These are phyloP conservation scores for Pandemis cinnamomeana DNA, from an alignment of 2,888 invertebrate genomes.

Conservation along the genomic window DNA sequence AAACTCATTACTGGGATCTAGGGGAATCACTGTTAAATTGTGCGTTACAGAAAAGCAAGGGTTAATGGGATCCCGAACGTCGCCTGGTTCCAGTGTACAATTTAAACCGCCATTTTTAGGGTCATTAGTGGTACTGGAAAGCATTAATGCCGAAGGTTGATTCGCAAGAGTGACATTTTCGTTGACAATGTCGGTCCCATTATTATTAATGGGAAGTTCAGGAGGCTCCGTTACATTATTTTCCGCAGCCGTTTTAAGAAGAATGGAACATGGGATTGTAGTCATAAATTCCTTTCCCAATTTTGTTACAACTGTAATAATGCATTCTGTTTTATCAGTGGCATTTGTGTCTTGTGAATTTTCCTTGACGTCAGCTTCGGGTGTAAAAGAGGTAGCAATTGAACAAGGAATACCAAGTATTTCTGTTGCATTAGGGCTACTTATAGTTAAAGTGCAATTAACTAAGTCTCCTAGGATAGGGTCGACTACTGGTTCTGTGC, in stretches of 20 bases:
- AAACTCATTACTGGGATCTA: slow-evolving; percentile 44
- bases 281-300: slow-evolving; percentile 74
- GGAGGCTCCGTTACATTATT: slow-evolving; percentile 79
- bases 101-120: slow-evolving; percentile 48
- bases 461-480: slow-evolving; percentile 74
- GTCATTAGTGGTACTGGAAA: slow-evolving; percentile 51
- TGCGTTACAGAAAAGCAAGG: slow-evolving; percentile 70
- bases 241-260: slow-evolving; percentile 76
- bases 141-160: slow-evolving; percentile 58
- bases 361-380: slow-evolving; percentile 74
- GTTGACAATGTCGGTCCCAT: slow-evolving; percentile 50
- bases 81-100: slow-evolving; percentile 64
- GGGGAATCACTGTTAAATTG: slow-evolving; percentile 74
- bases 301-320: slow-evolving; percentile 74
- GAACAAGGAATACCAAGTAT: slow-evolving; percentile 79
- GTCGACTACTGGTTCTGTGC: slow-evolving; percentile 62
- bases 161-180: slow-evolving; percentile 48
- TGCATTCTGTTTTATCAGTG: slow-evolving; percentile 75
- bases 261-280: slow-evolving; percentile 77
- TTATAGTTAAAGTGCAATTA: slow-evolving; percentile 79
- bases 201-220: slow-evolving; percentile 44
- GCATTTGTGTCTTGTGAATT: slow-evolving; percentile 56
- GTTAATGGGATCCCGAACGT: slow-evolving; percentile 73
- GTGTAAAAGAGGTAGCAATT: slow-evolving; percentile 80
- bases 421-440: slow-evolving; percentile 70